Evolutionary conservation across 2,113 vertebrate species (phyloP).

Genomic region (Amphiprion ocellaris): DNA sequence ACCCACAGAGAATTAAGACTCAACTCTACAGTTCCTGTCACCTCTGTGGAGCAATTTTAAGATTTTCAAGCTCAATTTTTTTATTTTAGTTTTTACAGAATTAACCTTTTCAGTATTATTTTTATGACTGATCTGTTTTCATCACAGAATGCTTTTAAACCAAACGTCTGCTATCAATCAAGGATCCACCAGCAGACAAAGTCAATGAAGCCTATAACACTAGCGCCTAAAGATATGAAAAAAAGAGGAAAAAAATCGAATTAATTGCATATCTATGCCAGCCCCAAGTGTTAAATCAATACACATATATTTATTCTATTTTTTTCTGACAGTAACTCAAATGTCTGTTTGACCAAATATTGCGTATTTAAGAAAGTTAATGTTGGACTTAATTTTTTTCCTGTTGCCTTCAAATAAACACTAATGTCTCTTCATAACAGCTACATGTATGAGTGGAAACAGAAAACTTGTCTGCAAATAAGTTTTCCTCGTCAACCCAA

Average conservation of each 20-base stretch:
- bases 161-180: neutral
- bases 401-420: neutral
- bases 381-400: neutral
- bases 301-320: neutral
- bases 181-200: too few relatives aligned
- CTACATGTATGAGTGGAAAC: neutral
- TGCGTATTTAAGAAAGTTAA: neutral
- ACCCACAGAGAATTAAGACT: neutral
- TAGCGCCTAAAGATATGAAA: neutral
- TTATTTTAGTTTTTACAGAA: neutral
- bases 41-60: neutral
- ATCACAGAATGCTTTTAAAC: neutral
- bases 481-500: neutral
- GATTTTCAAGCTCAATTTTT: neutral
- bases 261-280: neutral
- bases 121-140: neutral
- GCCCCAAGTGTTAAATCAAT: neutral
- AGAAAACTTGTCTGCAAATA: neutral
- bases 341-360: neutral
- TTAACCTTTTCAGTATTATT: neutral
- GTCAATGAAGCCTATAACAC: neutral
- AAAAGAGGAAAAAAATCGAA: neutral
- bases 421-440: neutral
- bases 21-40: neutral
- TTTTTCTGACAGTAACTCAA: neutral